Evolutionary conservation across 2,113 vertebrate species (phyloP).

Genomic region (Uria aalge): DNA sequence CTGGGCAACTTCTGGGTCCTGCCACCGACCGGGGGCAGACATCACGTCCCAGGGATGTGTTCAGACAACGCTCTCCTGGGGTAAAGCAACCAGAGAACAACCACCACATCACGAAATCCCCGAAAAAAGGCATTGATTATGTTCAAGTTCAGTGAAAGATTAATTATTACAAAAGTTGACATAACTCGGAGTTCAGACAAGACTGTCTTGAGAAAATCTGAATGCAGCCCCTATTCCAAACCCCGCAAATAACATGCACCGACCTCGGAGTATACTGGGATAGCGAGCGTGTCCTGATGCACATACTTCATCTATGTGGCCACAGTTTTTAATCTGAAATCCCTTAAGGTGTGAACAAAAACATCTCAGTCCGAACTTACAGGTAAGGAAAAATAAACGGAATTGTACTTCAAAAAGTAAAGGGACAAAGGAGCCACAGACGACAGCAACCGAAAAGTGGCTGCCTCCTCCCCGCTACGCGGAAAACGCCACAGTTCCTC

Average conservation of each 20-base stretch:
- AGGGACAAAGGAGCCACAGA: neutral
- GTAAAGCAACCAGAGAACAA: neutral
- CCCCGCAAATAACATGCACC: neutral
- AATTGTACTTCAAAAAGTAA: neutral
- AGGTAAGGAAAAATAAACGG: neutral
- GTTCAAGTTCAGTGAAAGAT: neutral
- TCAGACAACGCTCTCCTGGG: neutral
- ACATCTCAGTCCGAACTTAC: neutral
- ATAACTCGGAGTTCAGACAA: neutral
- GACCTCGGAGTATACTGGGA: too few relatives aligned
- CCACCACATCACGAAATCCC: neutral
- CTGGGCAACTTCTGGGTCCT: neutral
- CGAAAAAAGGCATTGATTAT: neutral
- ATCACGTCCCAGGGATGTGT: too few relatives aligned
- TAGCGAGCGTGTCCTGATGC: neutral
- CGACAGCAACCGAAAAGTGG: neutral
- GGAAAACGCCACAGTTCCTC: neutral
- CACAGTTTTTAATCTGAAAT: neutral
- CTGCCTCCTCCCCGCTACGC: neutral
- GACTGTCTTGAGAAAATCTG: neutral
- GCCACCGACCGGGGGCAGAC: neutral
- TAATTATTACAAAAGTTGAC: neutral
- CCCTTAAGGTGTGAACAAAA: neutral
- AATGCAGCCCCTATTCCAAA: neutral
- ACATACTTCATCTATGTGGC: neutral